Percentiles rank a stretch among this genome's conserved stretches.
Conservation (phyloP, 2,113 vertebrate genomes). For the Hyaena hyaena region DNA sequence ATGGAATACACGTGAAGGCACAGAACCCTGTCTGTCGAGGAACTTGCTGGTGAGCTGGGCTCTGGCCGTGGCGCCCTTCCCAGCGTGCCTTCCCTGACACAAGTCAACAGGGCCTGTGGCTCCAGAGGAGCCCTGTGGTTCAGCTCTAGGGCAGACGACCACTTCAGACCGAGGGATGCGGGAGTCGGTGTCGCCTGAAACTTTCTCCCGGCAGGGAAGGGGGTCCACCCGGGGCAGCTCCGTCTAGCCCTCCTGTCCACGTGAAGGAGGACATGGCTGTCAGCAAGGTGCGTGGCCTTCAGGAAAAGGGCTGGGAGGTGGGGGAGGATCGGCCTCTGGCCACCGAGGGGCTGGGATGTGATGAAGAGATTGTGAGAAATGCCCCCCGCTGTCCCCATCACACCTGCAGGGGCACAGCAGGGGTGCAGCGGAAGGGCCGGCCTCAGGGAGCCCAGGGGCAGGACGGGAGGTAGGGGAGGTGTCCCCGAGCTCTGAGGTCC, state of each 20-base stretch:
- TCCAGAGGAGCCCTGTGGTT: not conserved
- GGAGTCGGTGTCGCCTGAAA: not conserved
- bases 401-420: not conserved
- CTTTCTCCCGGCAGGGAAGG: not conserved
- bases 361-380: not conserved
- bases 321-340: not conserved
- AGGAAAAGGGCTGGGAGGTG: not conserved
- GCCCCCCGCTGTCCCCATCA: not conserved
- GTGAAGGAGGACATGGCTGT: not conserved
- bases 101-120: not conserved
- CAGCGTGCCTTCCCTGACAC: not conserved
- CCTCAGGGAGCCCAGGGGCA: not conserved
- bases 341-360: not conserved
- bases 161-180: not conserved
- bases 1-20: not conserved
- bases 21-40: no score
- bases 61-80: rapidly evolving
- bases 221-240: not conserved
- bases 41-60: not conserved
- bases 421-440: not conserved
- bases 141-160: not conserved
- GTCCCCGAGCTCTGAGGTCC: not conserved
- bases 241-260: not conserved
- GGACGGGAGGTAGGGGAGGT: not conserved
- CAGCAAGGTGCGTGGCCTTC: not conserved